Evolutionary conservation across 2,113 vertebrate genomes (phyloP).

Genomic region (Rafetus swinhoei): DNA sequence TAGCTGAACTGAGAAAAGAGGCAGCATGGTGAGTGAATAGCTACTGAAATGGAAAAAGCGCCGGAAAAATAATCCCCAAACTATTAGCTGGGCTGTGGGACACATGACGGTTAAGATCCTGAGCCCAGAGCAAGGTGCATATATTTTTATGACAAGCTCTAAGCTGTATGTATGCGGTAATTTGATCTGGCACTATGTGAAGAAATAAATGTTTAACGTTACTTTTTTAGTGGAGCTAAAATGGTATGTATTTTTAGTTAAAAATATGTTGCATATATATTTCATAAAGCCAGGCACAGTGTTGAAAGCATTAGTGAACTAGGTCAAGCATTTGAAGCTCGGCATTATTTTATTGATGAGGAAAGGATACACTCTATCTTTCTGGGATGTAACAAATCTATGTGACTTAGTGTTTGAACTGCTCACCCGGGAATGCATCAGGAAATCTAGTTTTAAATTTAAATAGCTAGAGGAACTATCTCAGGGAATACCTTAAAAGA

Average conservation of each 20-base stretch:
- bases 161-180: slow-evolving; percentile 11
- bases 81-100: neutral
- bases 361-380: slow-evolving; percentile 43
- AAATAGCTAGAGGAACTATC: neutral
- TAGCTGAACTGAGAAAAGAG: slow-evolving; percentile 85
- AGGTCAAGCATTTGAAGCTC: slow-evolving; percentile 52
- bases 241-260: slow-evolving; percentile 57
- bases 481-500: slow-evolving; percentile 19
- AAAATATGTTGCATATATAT: slow-evolving; percentile 53
- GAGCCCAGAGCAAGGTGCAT: neutral
- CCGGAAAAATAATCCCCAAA: neutral
- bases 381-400: slow-evolving; percentile 42
- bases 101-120: neutral
- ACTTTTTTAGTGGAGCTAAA: slow-evolving; percentile 59
- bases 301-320: slow-evolving; percentile 58
- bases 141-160: neutral
- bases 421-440: slow-evolving; percentile 36
- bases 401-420: slow-evolving; percentile 44
- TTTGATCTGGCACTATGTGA: slow-evolving; percentile 49
- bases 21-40: slow-evolving; percentile 78
- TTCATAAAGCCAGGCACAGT: slow-evolving; percentile 46
- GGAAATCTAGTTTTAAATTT: slow-evolving; percentile 45
- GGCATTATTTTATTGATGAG: slow-evolving; percentile 56
- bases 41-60: slow-evolving; percentile 27
- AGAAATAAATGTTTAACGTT: slow-evolving; percentile 61